These are phyloP conservation scores for Caretta caretta DNA, from an alignment of 2,113 vertebrate species.

Conservation along the genomic window DNA sequence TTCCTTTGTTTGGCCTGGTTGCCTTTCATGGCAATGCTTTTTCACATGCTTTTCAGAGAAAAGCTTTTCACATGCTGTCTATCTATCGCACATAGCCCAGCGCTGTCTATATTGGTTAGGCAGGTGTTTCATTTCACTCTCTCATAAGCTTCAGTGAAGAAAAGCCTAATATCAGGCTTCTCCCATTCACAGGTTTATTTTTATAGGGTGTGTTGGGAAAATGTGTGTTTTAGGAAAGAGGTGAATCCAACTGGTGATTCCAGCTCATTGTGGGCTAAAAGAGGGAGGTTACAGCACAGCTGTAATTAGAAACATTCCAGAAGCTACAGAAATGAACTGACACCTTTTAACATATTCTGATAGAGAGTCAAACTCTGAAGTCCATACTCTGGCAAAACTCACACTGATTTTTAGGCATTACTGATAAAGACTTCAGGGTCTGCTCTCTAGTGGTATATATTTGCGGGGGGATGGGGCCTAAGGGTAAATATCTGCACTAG, in stretches of 20 bases:
- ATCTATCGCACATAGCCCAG: background rate
- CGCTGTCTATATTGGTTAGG: background rate
- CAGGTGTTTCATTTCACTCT: background rate
- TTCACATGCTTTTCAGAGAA: too few species aligned
- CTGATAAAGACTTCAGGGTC: background rate
- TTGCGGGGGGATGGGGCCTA: background rate
- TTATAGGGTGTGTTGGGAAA: background rate
- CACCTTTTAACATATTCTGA: background rate
- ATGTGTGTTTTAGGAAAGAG: background rate
- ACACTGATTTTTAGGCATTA: background rate
- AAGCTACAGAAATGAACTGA: background rate
- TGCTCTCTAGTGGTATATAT: fast-evolving
- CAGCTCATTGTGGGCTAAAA: background rate
- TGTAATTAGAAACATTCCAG: background rate
- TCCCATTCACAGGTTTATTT: background rate
- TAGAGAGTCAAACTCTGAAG: background rate
- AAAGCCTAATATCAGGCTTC: background rate
- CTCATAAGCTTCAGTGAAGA: background rate
- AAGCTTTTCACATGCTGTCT: background rate
- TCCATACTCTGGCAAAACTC: background rate
- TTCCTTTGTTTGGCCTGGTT: background rate
- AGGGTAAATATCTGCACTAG: background rate
- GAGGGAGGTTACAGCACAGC: background rate
- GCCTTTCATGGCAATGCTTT: background rate
- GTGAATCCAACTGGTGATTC: background rate